Evolutionary conservation across 2,888 invertebrate genomes (phyloP), one percentile per base, ranked within the genome.

Genomic region (Cryptops parisi): DNA sequence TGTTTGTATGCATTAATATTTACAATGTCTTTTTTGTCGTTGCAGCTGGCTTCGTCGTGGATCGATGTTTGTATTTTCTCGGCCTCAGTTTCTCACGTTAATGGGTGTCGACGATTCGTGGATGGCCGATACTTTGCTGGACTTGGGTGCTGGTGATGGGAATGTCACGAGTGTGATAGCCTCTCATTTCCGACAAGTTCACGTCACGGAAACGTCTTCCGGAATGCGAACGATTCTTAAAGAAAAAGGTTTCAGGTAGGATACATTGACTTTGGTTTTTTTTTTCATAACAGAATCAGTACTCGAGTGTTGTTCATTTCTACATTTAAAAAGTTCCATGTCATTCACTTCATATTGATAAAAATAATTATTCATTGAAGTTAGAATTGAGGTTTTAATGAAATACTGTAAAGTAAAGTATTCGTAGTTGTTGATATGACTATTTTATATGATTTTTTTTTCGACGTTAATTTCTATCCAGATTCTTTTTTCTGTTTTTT

Each of bases 111-210:
- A 45, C 4, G 65, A 83, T 41, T 19, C 47, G 40, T 62, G 65
- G 67, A 60, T 60, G 54, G 61, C 62, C 56, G 64, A 64, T 12
- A 61, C 63, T 52, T 54, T 75, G 48, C 74, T 94, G 47, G 94
- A 96, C 72, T 76, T 96, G 52, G 96, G 96, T 47, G 94, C 96
- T 2, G 96, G 96, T 1, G 96, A 97, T 72, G 97, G 97, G 0
- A 83, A 84, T 64, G 90, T 94, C 50, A 94, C 94, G 40, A 74
- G 80, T 19, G 78, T 82, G 55, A 78, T 94, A 70, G 78, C 82
- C 0, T 75, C 78, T 50, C 77, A 84, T 57, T 90, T 84, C 72
- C 68, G 74, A 3, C 72, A 77, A 52, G 79, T 84, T 44, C 88
- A 83, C 70, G 89, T 84, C 52, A 97, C 96, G 0, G 97, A 97